These are phyloP conservation scores for Seira musarum DNA, from an alignment of 2,888 invertebrate species.

Conservation along the genomic window DNA sequence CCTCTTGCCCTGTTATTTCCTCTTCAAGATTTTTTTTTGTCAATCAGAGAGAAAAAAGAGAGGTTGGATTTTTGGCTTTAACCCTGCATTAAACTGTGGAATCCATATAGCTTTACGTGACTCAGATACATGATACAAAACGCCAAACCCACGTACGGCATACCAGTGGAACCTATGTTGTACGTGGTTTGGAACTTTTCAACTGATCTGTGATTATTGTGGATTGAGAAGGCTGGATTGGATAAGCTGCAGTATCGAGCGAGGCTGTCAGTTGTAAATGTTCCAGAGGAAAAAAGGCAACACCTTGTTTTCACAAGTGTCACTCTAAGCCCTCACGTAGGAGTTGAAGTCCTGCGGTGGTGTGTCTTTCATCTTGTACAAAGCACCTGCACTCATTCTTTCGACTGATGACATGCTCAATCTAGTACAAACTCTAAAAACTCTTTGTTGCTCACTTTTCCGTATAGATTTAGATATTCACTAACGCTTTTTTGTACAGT, in stretches of 20 bases:
- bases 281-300: slow-evolving; percentile 12
- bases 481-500: too few species aligned
- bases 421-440: too few species aligned
- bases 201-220: slow-evolving; percentile 57
- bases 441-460: too few species aligned
- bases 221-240: slow-evolving; percentile 29
- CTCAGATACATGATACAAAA: background rate
- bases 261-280: too few species aligned
- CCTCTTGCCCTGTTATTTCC: slow-evolving; percentile 34
- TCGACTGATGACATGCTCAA: too few species aligned
- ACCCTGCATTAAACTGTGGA: too few species aligned
- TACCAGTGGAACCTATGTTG: background rate
- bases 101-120: background rate
- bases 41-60: too few species aligned
- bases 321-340: slow-evolving; percentile 18
- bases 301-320: slow-evolving; percentile 23
- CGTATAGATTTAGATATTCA: too few species aligned
- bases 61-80: background rate
- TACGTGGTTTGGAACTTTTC: too few species aligned
- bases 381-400: background rate
- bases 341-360: slow-evolving; percentile 27
- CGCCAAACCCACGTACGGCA: too few species aligned
- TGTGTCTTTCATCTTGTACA: background rate
- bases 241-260: background rate
- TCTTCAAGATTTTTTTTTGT: slow-evolving; percentile 51